Evolutionary conservation across 2,113 vertebrate genomes (phyloP), one percentile per base, ranked within the genome.

Genomic region (Ginglymostoma cirratum): DNA sequence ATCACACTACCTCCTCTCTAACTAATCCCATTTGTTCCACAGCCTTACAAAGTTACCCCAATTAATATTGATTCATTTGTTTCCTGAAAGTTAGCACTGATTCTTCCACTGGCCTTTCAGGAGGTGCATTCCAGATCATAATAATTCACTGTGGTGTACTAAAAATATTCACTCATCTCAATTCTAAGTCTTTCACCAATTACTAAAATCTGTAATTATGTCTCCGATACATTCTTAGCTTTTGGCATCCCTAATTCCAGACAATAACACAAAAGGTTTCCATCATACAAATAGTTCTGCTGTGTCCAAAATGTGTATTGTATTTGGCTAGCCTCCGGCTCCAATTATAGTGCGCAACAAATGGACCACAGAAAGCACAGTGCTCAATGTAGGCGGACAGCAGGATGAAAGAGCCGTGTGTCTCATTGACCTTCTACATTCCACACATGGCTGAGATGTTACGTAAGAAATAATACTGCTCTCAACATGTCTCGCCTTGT

Each of bases 361-460:
- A 90, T 14, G 0, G 27, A 52, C 96, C 2, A 0, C 96, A 93
- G 96, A 96, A 96, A 96, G 38, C 0, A 0, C 42, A 95, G 96
- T 96, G 96, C 97, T 97, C 96, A 66, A 30, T 0, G n/a, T 96
- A 96, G 96, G 97, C 70, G 5, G 96, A 96, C 96, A 96, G 96
- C 96, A 96, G 96, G 96, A 94, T 96, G 96, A 96, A 96, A 55
- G 96, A 96, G 96, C 96, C 95, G 2, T 0, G 72, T 89, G 96
- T 96, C 96, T 97, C 0, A 95, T 95, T 97, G 97, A 97, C 96
- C 96, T 97, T 96, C 96, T 92, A 7, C 96, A 97, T 97, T 96
- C 96, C 96, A 2, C 15, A 72, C 66, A 86, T 97, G 96, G 69
- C 86, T 15, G 83, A 23, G 27, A 80, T 52, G n/a, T 15, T 7